Evolutionary conservation across 2,797 vertebrate species (phyloP), one percentile per base, ranked within the genome.

Genomic region (Anguilla anguilla): DNA sequence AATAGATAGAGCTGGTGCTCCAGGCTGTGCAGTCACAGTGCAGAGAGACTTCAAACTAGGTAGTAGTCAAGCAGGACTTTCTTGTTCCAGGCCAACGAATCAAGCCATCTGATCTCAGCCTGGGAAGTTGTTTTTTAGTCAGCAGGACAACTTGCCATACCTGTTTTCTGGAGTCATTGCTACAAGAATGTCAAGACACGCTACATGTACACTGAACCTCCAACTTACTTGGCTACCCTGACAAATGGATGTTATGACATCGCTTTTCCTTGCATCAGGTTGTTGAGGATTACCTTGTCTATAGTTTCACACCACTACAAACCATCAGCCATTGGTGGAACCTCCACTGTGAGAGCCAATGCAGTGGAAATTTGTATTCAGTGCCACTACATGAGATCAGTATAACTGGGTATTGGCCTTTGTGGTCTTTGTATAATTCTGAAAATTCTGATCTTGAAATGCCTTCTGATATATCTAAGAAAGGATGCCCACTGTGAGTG

Each of bases 311-410:
- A 2, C 91, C 19, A n/a, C 0, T 95, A 95, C 55, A 79, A 69
- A 0, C 94, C 95, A 0, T 91, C 89, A 0, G 89, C 92, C 81
- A 88, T 94, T 0, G 51, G 83, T 53, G 86, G 43, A 83, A 90
- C 89, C 53, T 87, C 90, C 10, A 92, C 96, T 86, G 86, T 94
- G 0, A 95, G 92, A 89, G 92, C 93, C 1, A 94, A 92, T 87
- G 84, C 88, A 0, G 93, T 89, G 0, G 55, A 91, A 81, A 94
- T 94, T 90, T 6, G 51, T 10, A 89, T 96, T 74, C 88, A 95
- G 85, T 96, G 96, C 87, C 91, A 88, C 87, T 96, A 95, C 85
- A 86, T 6, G 55, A 95, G 95, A 94, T 96, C 91, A 91, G 74
- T 6, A 6, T 17, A 43, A 3, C 59, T 49, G 19, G 46, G 11